Evolutionary conservation across 2,113 vertebrate species (phyloP).

Genomic region (Phalacrocorax aristotelis): DNA sequence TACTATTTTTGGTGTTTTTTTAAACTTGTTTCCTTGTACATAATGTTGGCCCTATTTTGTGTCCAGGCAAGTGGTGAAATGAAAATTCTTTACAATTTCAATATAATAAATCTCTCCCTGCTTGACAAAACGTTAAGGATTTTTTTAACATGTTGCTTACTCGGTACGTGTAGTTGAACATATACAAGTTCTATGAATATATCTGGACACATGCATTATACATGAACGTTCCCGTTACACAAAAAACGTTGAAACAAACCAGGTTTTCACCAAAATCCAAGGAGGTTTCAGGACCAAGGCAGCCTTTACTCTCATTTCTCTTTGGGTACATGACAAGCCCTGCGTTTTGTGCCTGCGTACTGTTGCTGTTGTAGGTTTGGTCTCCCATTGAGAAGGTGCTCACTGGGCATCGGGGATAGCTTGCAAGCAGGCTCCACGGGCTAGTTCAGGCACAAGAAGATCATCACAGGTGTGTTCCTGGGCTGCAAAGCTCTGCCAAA

Average conservation of each 20-base stretch:
- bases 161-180: neutral
- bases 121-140: neutral
- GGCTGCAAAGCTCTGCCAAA: neutral
- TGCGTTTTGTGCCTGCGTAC: neutral
- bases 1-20: neutral
- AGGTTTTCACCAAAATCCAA: neutral
- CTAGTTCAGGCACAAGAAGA: neutral
- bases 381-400: neutral
- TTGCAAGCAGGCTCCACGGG: neutral
- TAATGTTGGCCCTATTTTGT: neutral
- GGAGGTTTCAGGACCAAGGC: neutral
- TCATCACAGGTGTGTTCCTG: neutral
- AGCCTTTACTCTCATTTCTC: neutral
- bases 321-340: neutral
- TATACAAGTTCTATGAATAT: neutral
- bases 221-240: neutral
- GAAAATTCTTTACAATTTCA: neutral
- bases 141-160: neutral
- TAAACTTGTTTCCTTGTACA: neutral
- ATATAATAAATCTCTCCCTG: neutral
- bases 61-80: neutral
- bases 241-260: neutral
- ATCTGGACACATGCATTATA: neutral
- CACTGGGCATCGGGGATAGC: fast-evolving
- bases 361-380: neutral